These are phyloP conservation scores for Toxotes lorentzi DNA, from an alignment of 2,797 vertebrate species.

Conservation along the genomic window DNA sequence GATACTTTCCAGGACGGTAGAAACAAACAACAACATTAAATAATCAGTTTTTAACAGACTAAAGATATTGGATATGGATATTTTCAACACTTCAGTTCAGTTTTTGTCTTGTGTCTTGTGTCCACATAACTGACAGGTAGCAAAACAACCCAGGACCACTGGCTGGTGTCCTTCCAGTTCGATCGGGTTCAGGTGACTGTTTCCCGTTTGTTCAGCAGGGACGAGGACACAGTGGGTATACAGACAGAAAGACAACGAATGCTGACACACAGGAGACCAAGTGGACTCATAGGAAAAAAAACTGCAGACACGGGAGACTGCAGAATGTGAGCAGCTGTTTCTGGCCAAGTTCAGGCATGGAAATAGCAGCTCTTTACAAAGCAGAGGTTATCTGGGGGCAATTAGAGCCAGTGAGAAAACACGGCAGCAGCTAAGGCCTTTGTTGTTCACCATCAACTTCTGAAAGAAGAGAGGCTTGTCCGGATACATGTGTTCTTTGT, in stretches of 20 bases:
- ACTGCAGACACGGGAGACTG: constrained; percentile 73
- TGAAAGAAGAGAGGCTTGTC: neutral
- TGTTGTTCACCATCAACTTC: constrained; percentile 53
- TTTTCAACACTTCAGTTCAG: constrained; percentile 15
- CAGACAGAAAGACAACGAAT: constrained; percentile 59
- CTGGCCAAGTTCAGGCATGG: constrained; percentile 72
- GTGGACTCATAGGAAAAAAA: constrained; percentile 63
- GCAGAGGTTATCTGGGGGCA: constrained; percentile 72
- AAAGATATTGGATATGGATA: neutral
- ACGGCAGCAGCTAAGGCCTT: constrained; percentile 36
- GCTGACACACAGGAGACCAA: constrained; percentile 71
- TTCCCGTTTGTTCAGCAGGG: constrained; percentile 8
- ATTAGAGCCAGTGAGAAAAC: constrained; percentile 67
- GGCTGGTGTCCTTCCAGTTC: constrained; percentile 6
- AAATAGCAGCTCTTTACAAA: constrained; percentile 81
- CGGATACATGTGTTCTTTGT: neutral
- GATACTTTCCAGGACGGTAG: neutral
- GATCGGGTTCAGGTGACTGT: constrained; percentile 31
- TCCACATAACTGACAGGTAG: constrained; percentile 4
- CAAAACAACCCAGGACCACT: constrained; percentile 21
- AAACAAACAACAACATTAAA: neutral
- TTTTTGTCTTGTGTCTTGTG: no score
- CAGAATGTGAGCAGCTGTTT: constrained; percentile 83
- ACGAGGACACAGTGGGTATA: constrained; percentile 32
- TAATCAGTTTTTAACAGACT: neutral